These are phyloP conservation scores for Nyctalus aviator DNA, from an alignment of 2,797 vertebrate genomes.

Conservation along the genomic window DNA sequence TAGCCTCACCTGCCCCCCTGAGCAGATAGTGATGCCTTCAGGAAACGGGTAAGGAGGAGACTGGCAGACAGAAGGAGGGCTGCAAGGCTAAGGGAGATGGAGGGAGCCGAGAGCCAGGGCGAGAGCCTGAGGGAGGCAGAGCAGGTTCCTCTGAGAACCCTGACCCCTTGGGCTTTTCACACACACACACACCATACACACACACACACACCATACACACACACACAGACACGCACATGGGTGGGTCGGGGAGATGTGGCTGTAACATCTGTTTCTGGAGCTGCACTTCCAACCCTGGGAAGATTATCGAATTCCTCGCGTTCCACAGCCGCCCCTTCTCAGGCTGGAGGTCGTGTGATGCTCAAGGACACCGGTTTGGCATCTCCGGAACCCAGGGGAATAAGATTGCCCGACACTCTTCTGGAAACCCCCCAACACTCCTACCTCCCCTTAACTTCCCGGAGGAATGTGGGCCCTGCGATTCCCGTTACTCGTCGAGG, in stretches of 20 bases:
- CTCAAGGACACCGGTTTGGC: constrained; percentile 39
- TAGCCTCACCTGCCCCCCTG: neutral
- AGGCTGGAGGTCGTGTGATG: constrained; percentile 16
- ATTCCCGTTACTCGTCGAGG: neutral
- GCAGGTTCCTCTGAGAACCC: neutral
- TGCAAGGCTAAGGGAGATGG: neutral
- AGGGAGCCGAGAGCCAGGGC: neutral
- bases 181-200: no score
- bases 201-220: neutral
- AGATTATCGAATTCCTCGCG: constrained; percentile 73
- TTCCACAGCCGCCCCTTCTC: constrained; percentile 39
- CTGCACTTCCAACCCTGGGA: constrained; percentile 61
- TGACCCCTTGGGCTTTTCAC: neutral
- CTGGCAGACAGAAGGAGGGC: neutral
- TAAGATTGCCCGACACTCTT: constrained; percentile 27
- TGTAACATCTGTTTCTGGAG: constrained; percentile 43
- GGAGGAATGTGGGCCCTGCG: neutral
- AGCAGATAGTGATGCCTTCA: neutral
- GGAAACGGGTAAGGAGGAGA: neutral
- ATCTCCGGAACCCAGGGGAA: constrained; percentile 21
- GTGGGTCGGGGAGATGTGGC: neutral
- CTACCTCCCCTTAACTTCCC: constrained; percentile 23
- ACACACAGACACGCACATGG: neutral
- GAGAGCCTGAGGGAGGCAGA: neutral
- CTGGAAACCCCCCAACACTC: constrained; percentile 52